Conservation (phyloP, 1,140 invertebrate species). For the Chlorops oryzae region DNA sequence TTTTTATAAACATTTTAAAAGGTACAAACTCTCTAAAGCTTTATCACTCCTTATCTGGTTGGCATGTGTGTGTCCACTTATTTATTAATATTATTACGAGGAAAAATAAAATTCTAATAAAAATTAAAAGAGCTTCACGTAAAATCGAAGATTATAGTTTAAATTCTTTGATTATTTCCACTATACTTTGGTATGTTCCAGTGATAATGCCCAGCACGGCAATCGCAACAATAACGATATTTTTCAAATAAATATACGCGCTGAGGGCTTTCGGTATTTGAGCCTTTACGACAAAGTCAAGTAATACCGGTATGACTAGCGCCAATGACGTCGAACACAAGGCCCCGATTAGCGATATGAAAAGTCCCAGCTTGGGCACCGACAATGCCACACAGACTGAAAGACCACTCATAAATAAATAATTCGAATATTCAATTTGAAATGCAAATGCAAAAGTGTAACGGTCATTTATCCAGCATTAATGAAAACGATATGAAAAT, state of each 20-base stretch:
- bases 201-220: slow-evolving; percentile 65
- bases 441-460: not conserved
- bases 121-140: not conserved
- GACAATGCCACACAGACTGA: slow-evolving; percentile 73
- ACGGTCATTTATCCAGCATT: too few relatives aligned
- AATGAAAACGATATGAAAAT: too few relatives aligned
- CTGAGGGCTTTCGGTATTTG: slow-evolving; percentile 49
- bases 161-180: slow-evolving; percentile 55
- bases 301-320: slow-evolving; percentile 79
- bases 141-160: slow-evolving; percentile 14
- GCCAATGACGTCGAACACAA: slow-evolving; percentile 80
- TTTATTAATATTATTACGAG: not conserved
- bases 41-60: too few relatives aligned
- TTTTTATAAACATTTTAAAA: not conserved
- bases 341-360: slow-evolving; percentile 88
- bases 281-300: slow-evolving; percentile 66
- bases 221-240: slow-evolving; percentile 60
- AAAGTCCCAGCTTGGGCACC: slow-evolving; percentile 75
- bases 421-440: not conserved
- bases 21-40: not conserved
- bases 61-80: too few relatives aligned
- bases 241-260: slow-evolving; percentile 52
- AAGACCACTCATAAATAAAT: slow-evolving; percentile 27
- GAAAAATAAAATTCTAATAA: not conserved
- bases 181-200: slow-evolving; percentile 67